These are phyloP conservation scores for Plusia festucae DNA, from an alignment of 2,888 invertebrate genomes.

Conservation along the genomic window DNA sequence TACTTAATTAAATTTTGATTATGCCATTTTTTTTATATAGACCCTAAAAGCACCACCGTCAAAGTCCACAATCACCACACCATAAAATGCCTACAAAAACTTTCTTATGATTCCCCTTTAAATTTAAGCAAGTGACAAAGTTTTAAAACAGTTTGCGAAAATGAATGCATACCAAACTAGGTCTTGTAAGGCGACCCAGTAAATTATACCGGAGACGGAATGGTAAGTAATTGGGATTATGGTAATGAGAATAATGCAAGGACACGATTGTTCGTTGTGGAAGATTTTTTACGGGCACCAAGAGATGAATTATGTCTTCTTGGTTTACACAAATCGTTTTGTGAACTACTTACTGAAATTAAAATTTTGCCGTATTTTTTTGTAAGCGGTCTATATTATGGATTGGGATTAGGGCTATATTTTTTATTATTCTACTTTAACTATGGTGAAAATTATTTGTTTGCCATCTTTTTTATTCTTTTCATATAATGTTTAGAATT, in stretches of 20 bases:
- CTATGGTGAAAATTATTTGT: too few relatives aligned
- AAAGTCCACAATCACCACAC: constrained; percentile 33
- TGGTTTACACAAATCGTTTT: constrained; percentile 44
- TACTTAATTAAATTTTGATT: constrained; percentile 9
- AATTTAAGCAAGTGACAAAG: constrained; percentile 8
- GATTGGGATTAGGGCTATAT: constrained; percentile 12
- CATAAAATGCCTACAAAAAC: constrained; percentile 38
- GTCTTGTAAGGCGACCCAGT: constrained; percentile 35
- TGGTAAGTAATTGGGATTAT: constrained; percentile 70
- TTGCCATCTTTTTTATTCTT: too few relatives aligned
- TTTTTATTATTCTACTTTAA: too few relatives aligned
- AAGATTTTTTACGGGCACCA: constrained; percentile 64
- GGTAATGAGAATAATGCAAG: constrained; percentile 64
- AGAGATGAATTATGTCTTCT: constrained; percentile 59
- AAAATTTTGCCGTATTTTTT: constrained; percentile 47
- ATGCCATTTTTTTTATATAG: constrained; percentile 20
- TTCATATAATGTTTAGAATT: too few relatives aligned
- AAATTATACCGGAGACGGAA: constrained; percentile 56
- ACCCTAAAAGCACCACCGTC: constrained; percentile 13
- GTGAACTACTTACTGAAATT: constrained; percentile 57
- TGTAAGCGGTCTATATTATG: constrained; percentile 32
- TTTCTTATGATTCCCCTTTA: constrained; percentile 32
- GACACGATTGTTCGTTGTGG: constrained; percentile 47
- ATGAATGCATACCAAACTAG: constrained; percentile 52
- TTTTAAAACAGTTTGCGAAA: constrained; percentile 37